phyloP scores from a whole-genome alignment of 2,797 vertebrate genomes.

The Percopsis omiscomaycus region DNA sequence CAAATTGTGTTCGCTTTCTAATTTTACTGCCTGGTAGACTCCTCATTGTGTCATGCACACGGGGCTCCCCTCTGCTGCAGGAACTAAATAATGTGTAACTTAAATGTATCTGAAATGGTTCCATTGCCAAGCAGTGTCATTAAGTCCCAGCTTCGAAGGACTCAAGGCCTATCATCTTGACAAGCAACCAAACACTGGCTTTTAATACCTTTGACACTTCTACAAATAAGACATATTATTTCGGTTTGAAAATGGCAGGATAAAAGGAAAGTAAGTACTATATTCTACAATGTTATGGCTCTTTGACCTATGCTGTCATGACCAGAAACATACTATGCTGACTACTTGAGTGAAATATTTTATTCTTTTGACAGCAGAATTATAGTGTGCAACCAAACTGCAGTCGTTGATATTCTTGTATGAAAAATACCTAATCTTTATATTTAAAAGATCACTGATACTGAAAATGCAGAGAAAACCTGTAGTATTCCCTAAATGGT shows the following conservation, averaged over 20 bases:
- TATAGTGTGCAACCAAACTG: neutral
- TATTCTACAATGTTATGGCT: neutral
- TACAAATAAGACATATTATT: constrained; percentile 38
- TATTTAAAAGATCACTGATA: neutral
- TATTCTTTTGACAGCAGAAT: neutral
- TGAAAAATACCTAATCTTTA: neutral
- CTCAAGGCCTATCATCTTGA: constrained; percentile 55
- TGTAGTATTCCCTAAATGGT: neutral
- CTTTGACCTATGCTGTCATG: constrained; percentile 12
- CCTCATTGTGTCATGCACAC: constrained; percentile 62
- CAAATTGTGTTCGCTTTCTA: constrained; percentile 62
- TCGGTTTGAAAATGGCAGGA: constrained; percentile 16
- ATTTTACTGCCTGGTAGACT: constrained; percentile 71
- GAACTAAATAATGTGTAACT: constrained; percentile 65
- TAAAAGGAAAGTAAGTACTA: constrained; percentile 17
- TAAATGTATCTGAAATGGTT: constrained; percentile 61
- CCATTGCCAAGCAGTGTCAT: constrained; percentile 60
- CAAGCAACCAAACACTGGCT: constrained; percentile 55
- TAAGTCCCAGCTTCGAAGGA: constrained; percentile 47
- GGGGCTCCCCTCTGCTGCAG: constrained; percentile 42
- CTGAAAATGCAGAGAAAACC: neutral
- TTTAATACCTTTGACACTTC: constrained; percentile 42
- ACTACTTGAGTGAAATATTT: neutral
- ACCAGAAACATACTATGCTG: constrained; percentile 1
- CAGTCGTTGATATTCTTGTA: neutral